These are phyloP conservation scores for Acanthurus leucopareius DNA, from an alignment of 2,797 vertebrate genomes.

Conservation along the genomic window DNA sequence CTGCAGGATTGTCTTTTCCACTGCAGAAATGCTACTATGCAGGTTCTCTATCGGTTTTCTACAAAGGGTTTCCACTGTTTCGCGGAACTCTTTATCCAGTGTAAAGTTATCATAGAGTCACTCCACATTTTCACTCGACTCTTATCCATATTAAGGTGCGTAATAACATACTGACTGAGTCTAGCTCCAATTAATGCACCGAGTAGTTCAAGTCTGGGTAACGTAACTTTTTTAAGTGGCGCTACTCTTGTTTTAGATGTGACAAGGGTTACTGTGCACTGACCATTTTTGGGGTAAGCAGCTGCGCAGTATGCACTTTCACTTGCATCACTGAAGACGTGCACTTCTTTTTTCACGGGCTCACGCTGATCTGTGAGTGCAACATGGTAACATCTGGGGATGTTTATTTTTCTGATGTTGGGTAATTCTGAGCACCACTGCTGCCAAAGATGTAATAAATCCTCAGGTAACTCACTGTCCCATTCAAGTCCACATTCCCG, in stretches of 20 bases:
- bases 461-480: no score
- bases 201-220: no score
- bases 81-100: not conserved
- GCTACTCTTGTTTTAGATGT: not conserved
- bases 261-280: not conserved
- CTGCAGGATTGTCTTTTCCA: not conserved
- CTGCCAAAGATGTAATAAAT: no score
- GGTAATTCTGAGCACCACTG: no score
- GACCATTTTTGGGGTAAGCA: not conserved
- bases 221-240: no score
- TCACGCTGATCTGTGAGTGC: not conserved
- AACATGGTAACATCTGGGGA: no score
- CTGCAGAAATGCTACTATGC: not conserved
- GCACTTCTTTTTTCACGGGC: not conserved
- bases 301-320: not conserved
- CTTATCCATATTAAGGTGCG: no score
- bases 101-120: not conserved
- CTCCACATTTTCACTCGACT: not conserved
- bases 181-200: no score
- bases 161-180: no score
- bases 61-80: not conserved
- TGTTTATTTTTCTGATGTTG: no score
- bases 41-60: not conserved
- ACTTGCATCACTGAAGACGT: not conserved
- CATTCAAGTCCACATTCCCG: no score